phyloP scores from a whole-genome alignment of 2,888 invertebrate species.

The Venusia cambrica region DNA sequence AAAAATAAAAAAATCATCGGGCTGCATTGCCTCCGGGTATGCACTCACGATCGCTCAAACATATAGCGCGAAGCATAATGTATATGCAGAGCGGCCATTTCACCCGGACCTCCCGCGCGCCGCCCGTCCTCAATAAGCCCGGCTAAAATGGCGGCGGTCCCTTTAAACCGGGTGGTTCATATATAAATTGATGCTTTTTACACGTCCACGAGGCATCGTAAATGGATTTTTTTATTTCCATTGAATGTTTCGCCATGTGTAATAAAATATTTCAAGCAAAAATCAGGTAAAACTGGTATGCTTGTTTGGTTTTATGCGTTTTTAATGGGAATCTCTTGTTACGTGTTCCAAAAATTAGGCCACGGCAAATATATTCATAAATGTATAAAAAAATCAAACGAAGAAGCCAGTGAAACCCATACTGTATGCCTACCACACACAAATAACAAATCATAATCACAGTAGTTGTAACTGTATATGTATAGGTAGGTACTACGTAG shows the following conservation, averaged over 20 bases:
- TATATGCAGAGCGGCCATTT: constrained; percentile 33
- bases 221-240: constrained; percentile 52
- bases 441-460: too few species aligned
- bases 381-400: too few species aligned
- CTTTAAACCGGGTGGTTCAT: constrained; percentile 34
- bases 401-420: too few species aligned
- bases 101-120: constrained; percentile 26
- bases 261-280: constrained; percentile 38
- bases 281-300: constrained; percentile 18
- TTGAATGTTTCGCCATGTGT: constrained; percentile 43
- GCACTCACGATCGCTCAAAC: constrained; percentile 52
- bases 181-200: constrained; percentile 40
- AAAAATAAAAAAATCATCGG: constrained; percentile 56
- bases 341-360: constrained; percentile 9
- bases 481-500: too few species aligned
- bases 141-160: constrained; percentile 28
- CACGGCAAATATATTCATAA: too few species aligned
- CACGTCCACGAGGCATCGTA: constrained; percentile 44
- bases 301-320: constrained; percentile 14
- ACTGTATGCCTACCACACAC: too few species aligned
- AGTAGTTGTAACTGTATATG: too few species aligned
- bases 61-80: constrained; percentile 37
- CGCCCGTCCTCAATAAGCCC: constrained; percentile 21
- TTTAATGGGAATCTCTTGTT: constrained; percentile 24
- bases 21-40: constrained; percentile 55